Conservation (phyloP, 2,888 invertebrate genomes). For the Philereme transversata region DNA sequence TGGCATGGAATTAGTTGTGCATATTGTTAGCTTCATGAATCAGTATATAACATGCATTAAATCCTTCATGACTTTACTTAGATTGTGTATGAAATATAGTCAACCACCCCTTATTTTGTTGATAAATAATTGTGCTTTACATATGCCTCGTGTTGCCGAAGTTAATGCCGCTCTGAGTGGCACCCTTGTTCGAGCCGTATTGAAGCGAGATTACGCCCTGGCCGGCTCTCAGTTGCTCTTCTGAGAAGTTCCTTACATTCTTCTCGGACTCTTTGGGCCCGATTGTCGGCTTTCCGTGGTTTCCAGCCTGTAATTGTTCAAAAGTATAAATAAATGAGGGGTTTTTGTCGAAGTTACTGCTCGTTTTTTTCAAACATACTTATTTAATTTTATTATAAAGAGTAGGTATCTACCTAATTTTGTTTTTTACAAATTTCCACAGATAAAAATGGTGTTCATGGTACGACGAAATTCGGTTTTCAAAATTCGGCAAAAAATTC, state of each 20-base stretch:
- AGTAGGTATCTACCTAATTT: too few relatives aligned
- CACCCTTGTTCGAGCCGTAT: constrained; percentile 99
- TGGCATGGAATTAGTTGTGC: background rate
- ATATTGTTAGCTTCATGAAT: background rate
- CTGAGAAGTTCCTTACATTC: constrained; percentile 96
- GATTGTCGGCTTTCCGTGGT: constrained; percentile 93
- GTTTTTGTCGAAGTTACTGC: background rate
- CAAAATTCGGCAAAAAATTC: too few relatives aligned
- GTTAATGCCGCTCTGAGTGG: constrained; percentile 97
- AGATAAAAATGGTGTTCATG: too few relatives aligned
- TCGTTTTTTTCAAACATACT: background rate
- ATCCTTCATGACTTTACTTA: background rate
- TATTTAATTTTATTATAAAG: too few relatives aligned
- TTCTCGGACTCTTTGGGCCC: constrained; percentile 98
- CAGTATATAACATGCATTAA: background rate
- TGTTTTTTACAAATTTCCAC: too few relatives aligned
- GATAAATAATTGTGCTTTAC: constrained; percentile 78
- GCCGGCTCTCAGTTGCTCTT: constrained; percentile 96
- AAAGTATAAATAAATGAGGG: background rate
- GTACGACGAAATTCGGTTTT: too few relatives aligned
- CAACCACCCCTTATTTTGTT: constrained; percentile 8
- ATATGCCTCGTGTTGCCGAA: constrained; percentile 99
- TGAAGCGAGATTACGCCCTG: constrained; percentile 97
- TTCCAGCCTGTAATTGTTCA: constrained; percentile 86
- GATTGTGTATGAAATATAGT: constrained; percentile 14